These are phyloP conservation scores for Pteruthius melanotis DNA, from an alignment of 2,113 vertebrate genomes.

Conservation along the genomic window DNA sequence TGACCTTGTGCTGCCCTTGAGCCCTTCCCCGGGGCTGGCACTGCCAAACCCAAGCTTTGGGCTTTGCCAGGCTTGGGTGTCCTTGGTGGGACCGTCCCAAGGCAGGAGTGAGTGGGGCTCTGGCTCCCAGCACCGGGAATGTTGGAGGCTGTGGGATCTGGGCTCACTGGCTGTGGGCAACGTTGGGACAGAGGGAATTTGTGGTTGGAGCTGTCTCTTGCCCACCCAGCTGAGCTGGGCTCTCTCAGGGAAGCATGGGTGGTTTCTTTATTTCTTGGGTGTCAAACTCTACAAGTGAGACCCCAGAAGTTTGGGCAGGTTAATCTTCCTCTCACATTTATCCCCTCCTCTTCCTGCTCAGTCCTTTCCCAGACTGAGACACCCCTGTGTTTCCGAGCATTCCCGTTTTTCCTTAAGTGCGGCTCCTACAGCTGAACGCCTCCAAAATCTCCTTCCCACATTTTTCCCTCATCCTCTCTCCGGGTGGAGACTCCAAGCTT, in stretches of 20 bases:
- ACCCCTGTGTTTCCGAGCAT: rapidly evolving
- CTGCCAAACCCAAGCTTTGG: background rate
- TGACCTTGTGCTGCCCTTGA: background rate
- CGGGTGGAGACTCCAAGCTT: background rate
- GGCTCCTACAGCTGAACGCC: background rate
- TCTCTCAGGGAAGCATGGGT: background rate
- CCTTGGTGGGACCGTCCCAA: background rate
- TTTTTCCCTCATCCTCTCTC: background rate
- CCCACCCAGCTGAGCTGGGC: background rate
- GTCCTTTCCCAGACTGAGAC: background rate
- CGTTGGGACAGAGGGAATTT: rapidly evolving
- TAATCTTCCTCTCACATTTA: background rate
- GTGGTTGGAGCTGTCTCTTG: background rate
- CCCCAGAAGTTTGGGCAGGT: too few relatives aligned
- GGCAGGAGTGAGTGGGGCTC: background rate
- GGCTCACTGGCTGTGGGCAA: background rate
- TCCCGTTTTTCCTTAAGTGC: background rate
- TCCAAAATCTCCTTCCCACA: background rate
- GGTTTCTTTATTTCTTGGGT: background rate
- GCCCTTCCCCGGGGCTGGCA: background rate
- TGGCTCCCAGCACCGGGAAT: background rate
- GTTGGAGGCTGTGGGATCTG: background rate
- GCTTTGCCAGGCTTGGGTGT: background rate
- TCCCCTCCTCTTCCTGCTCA: background rate
- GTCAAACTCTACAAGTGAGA: rapidly evolving